Percentiles rank a stretch among this genome's conserved stretches.
Evolutionary conservation across 2,113 vertebrate species (phyloP).

Genomic region (Tyrannus savana): DNA sequence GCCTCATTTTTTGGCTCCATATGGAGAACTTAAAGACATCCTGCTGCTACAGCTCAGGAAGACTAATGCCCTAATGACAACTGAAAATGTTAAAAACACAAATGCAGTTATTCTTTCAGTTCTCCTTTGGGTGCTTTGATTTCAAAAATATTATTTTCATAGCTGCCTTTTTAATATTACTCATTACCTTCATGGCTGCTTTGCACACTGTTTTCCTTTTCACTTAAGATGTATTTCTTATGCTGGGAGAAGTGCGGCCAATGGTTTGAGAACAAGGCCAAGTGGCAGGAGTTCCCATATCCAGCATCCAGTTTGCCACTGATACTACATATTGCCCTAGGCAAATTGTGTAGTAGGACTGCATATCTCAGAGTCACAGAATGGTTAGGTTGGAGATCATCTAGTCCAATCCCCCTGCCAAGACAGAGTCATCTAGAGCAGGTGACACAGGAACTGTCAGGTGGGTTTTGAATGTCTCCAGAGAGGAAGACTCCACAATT

Average conservation of each 20-base stretch:
- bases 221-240: background rate
- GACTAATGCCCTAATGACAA: background rate
- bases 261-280: background rate
- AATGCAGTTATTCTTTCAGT: background rate
- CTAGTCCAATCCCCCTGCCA: background rate
- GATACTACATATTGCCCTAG: background rate
- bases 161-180: conserved; percentile 18
- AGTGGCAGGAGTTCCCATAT: background rate
- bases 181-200: conserved; percentile 9
- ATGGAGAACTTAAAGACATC: background rate
- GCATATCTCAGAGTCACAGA: background rate
- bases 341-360: background rate
- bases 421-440: background rate
- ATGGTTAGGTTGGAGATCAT: background rate
- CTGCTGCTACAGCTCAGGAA: background rate
- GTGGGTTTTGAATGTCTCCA: background rate
- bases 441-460: background rate
- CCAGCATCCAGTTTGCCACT: background rate
- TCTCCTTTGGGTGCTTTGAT: background rate
- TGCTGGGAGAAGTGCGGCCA: background rate
- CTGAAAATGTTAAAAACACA: background rate
- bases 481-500: background rate
- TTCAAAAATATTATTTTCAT: conserved; percentile 44
- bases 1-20: background rate
- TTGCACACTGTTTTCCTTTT: conserved; percentile 6